Base-by-base conservation (phyloP, 2,888 invertebrate species). In the Melanchra persicariae region DNA sequence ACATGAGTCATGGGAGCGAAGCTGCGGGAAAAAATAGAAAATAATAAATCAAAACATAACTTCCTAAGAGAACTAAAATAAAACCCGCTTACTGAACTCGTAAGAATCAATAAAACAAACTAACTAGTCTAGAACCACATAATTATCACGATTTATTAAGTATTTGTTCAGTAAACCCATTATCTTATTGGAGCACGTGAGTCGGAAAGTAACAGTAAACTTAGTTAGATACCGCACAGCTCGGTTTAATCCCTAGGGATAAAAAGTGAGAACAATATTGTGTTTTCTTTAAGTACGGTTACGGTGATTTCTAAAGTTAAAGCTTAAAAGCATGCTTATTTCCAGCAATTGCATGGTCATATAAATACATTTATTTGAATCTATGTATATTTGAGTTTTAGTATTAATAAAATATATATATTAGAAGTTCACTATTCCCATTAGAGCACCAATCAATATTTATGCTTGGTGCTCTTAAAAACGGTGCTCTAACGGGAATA, bases 181-280 rank as follows among this genome's bases (percentile, higher is more conserved):
- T 70, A 70, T 59, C 43, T 59, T 62, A 63, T 58, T 70, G 34
- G 37, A 54, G 26, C 34, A 24, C 60, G 61, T 70, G 52, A 70
- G 45, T 70, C 10, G 30, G 12, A 26, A 69, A 63, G 60, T 57
- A 74, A 67, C 63, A 70, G n/a, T 45, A 70, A 67, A 74, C 58
- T 79, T 59, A 26, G 49, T 74, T 79, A 30, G 51, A 70, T 66
- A 74, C 40, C 57, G 30, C 26, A 22, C 0, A 37, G 17, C 49
- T 57, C 54, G 54, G 24, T 68, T 79, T 59, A 52, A 52, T 80
- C 61, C 60, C 57, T 1, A 1, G 45, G 61, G 57, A 22, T 62
- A 49, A 55, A 45, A 30, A 63, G 22, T 51, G 40, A 55, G 45
- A 66, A 66, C 24, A 59, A 37, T 40, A 40, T 60, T 61, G 49